Percentiles rank a stretch among this genome's conserved stretches.
Conservation (phyloP, 2,888 invertebrate species). For the Strigamia crassipes region DNA sequence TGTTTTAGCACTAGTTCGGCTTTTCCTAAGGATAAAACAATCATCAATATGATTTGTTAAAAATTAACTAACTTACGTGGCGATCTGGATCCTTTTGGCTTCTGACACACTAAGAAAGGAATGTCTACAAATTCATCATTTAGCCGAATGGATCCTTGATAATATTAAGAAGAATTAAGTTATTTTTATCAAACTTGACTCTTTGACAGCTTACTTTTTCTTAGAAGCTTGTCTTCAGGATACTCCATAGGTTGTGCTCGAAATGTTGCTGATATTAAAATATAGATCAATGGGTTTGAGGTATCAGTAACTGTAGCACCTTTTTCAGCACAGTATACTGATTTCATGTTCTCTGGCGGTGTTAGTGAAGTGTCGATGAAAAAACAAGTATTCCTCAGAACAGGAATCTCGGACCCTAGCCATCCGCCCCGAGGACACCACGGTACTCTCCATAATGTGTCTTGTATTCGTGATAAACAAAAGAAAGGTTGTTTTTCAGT, state of each 20-base stretch:
- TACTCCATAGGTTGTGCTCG: no score
- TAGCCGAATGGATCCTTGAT: neutral
- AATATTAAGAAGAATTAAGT: neutral
- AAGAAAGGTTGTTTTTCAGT: neutral
- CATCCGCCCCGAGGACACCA: constrained; percentile 31
- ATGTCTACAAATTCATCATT: neutral
- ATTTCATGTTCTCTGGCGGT: constrained; percentile 60
- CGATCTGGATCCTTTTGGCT: neutral
- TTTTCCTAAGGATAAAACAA: neutral
- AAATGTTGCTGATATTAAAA: neutral
- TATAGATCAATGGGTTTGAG: neutral
- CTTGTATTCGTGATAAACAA: neutral
- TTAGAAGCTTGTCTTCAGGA: neutral
- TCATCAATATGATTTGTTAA: neutral
- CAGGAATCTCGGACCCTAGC: neutral
- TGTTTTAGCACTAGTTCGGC: neutral
- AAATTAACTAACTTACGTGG: neutral
- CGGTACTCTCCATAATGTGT: neutral
- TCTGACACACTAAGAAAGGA: neutral
- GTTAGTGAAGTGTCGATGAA: constrained; percentile 80
- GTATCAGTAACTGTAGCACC: neutral
- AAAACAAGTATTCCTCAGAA: constrained; percentile 77
- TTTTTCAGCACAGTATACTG: neutral
- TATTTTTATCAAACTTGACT: neutral
- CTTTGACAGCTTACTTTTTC: neutral